Evolutionary conservation across 2,888 invertebrate genomes (phyloP).

Genomic region (Enchytraeus crypticus): DNA sequence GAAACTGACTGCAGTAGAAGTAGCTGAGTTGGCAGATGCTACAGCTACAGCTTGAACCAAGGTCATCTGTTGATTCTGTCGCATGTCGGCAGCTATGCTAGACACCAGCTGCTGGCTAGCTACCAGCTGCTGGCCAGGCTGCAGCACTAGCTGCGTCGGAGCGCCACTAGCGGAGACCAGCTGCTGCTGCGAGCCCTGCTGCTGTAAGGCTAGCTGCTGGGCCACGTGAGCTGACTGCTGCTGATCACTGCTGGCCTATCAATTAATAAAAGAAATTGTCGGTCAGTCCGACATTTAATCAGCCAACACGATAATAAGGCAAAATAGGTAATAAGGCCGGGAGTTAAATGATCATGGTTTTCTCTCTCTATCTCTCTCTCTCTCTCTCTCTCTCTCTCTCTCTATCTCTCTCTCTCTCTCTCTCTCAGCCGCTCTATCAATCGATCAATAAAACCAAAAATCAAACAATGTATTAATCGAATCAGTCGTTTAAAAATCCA

Average conservation of each 20-base stretch:
- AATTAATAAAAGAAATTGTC: neutral
- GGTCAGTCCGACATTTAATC: neutral
- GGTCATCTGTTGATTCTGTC: slow-evolving; percentile 16
- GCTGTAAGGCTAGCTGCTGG: neutral
- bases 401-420: neutral
- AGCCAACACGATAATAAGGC: neutral
- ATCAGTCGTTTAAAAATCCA: neutral
- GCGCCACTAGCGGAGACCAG: slow-evolving; percentile 17
- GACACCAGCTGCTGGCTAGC: slow-evolving; percentile 17
- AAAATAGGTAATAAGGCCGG: no score
- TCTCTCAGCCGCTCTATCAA: neutral
- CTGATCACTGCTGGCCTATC: neutral
- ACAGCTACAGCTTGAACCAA: slow-evolving; percentile 19
- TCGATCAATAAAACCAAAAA: neutral
- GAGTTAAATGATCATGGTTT: no score
- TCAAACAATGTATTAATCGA: no score
- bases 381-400: neutral
- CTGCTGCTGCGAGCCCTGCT: slow-evolving; percentile 10
- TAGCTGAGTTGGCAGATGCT: no score
- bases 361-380: no score
- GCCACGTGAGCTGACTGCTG: slow-evolving; percentile 1
- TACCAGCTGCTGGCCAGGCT: slow-evolving; percentile 1
- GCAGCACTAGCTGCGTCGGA: slow-evolving; percentile 8
- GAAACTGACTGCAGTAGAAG: no score
- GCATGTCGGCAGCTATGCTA: slow-evolving; percentile 24